Evolutionary conservation across 2,888 invertebrate species (phyloP), one percentile per base, ranked within the genome.

Genomic region (Cryptus armator): DNA sequence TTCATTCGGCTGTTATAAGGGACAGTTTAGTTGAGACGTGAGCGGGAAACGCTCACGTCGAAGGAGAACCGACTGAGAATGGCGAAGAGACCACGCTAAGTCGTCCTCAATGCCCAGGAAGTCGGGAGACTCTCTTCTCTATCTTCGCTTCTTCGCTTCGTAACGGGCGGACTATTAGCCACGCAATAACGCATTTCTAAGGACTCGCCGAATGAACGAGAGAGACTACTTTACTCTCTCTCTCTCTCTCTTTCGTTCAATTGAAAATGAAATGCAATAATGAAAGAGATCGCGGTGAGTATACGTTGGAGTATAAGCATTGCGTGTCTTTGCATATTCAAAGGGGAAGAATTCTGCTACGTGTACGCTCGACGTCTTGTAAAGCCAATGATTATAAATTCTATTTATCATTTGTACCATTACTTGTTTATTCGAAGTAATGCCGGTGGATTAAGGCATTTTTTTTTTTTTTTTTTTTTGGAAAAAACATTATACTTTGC

Each of bases 71-170:
- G 83, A 51, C 53, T 53, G 44, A 81, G 67, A 76, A 79, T 75
- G 29, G 76, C 84, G 53, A 80, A 32, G 48, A 48, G 62, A 29
- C 14, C 62, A 44, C 29, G 78, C 59, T 84, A 84, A 87, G 85
- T 87, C 82, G 80, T 84, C 64, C 77, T 87, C 86, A 87, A 87
- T 85, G 87, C 80, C 83, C 87, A 84, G 86, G 86, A 87, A 86
- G 87, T 85, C 85, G 74, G 68, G 68, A 19, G 48, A 59, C 81
- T 51, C 74, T 70, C 68, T 66, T 32, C 32, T n/a, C 16, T 62
- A 14, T 32, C 24, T 62, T 2, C 43, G 37, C 51, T 53, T 53
- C 19, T 12, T 59, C 24, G 59, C 19, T 59, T 12, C 24, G 12
- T 24, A n/a, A 32, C 29, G 10, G 32, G 64, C 48, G 51, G 32